These are phyloP conservation scores for Spatulosminthurus flaviceps DNA, from an alignment of 2,888 invertebrate genomes.

Conservation along the genomic window DNA sequence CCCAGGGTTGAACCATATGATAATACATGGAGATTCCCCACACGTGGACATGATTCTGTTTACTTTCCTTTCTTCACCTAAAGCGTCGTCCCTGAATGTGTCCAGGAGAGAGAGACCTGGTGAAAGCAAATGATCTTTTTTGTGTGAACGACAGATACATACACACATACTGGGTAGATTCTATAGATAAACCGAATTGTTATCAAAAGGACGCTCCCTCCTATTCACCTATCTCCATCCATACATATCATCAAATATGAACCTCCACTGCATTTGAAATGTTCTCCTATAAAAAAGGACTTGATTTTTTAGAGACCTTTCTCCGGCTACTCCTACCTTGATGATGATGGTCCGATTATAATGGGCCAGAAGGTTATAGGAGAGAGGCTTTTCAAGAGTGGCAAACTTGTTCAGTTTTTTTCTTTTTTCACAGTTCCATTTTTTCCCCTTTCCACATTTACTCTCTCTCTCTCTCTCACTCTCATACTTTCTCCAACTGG, in stretches of 20 bases:
- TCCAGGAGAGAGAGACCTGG: not conserved
- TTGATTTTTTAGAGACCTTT: not conserved
- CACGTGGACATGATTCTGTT: conserved; percentile 16
- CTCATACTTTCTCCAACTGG: too few relatives aligned
- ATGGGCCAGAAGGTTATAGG: conserved; percentile 10
- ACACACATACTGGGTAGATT: too few relatives aligned
- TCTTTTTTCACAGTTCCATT: not conserved
- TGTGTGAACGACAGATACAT: not conserved
- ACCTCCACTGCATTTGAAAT: too few relatives aligned
- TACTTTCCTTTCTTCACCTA: not conserved
- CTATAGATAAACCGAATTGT: not conserved
- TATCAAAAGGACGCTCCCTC: not conserved
- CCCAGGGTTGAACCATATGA: not conserved
- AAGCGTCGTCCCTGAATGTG: conserved; percentile 3
- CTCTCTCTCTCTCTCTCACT: conserved; percentile 23
- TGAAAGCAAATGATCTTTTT: conserved; percentile 18
- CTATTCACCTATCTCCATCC: not conserved
- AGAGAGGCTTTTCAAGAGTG: conserved; percentile 13
- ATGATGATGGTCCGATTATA: conserved; percentile 14
- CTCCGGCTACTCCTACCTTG: not conserved
- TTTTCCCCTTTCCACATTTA: not conserved
- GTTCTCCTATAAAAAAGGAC: not conserved
- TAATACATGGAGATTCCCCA: not conserved
- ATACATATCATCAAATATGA: too few relatives aligned
- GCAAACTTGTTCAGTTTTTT: conserved; percentile 22